Evolutionary conservation across 2,888 invertebrate species (phyloP), one percentile per base, ranked within the genome.

Genomic region (Latheticus oryzae): DNA sequence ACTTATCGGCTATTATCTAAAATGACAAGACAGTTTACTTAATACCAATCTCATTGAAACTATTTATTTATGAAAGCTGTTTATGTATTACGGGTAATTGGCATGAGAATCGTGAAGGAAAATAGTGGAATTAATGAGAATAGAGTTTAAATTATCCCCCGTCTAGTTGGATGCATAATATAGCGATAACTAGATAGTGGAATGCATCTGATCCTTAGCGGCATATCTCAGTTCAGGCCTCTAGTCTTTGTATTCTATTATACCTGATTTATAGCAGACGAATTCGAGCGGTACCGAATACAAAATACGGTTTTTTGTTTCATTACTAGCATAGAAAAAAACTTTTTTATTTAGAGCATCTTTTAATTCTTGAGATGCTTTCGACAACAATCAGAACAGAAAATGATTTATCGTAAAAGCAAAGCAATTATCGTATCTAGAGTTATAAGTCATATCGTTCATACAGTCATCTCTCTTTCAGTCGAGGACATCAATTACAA

Each of bases 161-260:
- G 43, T 38, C 63, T 57, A 50, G 61, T 60, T 58, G 43, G 54
- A 54, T 61, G 59, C 63, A 66, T 62, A 65, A 66, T 62, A 55
- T 58, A 60, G 59, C 64, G 66, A 64, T 66, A 66, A 66, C 66
- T 60, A 65, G 56, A 57, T 17, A 33, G 47, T 48, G 64, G 66
- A 66, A 66, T 65, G 63, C 62, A 58, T 54, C 47, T 48, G 51
- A 21, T 30, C 32, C 47, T 19, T 15, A 21, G 32, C 51, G 51
- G 51, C 51, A 40, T 32, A 40, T 40, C 51, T 53, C 47, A 37
- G 37, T 45, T 45, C 13, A 15, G 45, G 30, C 47, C 55, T 28
- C 37, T 47, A 17, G 43, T 47, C 53, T 54, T 56, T n/a, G n/a
- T n/a, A n/a, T n/a, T 50, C 56, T 50, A 48, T 56, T 56, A 56